Evolutionary conservation across 2,113 vertebrate genomes (phyloP).

Genomic region (Struthio camelus): DNA sequence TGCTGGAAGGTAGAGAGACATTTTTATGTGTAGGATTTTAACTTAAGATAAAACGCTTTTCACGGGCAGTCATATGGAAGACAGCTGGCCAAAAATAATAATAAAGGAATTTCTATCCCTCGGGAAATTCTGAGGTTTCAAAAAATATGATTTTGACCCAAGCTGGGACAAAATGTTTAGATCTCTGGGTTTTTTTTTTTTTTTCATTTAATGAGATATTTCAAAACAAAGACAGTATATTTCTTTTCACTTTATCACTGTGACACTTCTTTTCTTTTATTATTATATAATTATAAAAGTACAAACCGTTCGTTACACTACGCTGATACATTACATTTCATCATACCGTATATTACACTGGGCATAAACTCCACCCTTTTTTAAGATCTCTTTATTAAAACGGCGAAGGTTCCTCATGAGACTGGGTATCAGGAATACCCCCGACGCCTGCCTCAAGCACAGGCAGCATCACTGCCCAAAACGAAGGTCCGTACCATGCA

Average conservation of each 20-base stretch:
- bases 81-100: slow-evolving; percentile 72
- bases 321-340: neutral
- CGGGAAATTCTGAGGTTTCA: slow-evolving; percentile 51
- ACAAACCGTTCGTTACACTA: neutral
- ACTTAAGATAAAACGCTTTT: slow-evolving; percentile 66
- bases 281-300: neutral
- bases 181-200: neutral
- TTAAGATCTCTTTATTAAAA: slow-evolving; percentile 17
- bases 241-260: slow-evolving; percentile 23
- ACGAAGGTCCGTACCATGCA: neutral
- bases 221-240: neutral
- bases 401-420: neutral
- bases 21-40: slow-evolving; percentile 67
- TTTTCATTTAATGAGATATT: neutral
- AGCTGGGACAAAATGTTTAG: neutral
- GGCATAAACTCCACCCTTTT: slow-evolving; percentile 24
- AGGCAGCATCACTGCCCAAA: neutral
- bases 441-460: neutral
- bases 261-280: slow-evolving; percentile 31
- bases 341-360: neutral
- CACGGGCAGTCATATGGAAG: slow-evolving; percentile 62
- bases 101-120: slow-evolving; percentile 50
- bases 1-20: slow-evolving; percentile 61
- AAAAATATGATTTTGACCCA: slow-evolving; percentile 37
- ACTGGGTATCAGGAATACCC: neutral